Base-by-base conservation (phyloP, 2,113 vertebrate genomes). In the Lepisosteus oculatus region DNA sequence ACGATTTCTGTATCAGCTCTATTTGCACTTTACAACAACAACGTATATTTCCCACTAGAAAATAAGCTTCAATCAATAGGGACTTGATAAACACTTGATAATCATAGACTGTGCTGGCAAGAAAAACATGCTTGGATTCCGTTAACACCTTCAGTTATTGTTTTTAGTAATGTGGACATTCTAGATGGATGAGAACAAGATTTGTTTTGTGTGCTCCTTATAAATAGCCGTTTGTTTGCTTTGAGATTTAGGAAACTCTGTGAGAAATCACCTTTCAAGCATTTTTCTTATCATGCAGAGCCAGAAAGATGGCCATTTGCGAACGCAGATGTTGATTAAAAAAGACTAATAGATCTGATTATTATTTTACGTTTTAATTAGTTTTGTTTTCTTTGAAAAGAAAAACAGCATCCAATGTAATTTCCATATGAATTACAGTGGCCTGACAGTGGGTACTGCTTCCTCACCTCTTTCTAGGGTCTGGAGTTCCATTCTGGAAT, bases 231-330 rank as follows among this genome's bases (percentile, higher is more conserved):
- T 15, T 1, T 72, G 64, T 43, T 45, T 67, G 71, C 44, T 59
- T 72, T 8, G 45, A 47, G 43, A 43, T 45, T 47, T 4, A 8
- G 11, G 43, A 55, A 51, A 51, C 9, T 51, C 5, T 44, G 9
- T 72, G 63, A 54, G 71, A 72, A 72, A 56, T 45, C 55, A 8
- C 45, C 29, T 15, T 65, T 2, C 41, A 42, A 71, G 65, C 14
- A 15, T 17, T 55, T 4, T 9, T 67, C 5, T 54, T 17, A 54
- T 9, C 54, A 3, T 54, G 17, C 17, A 15, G 6, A 51, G 15
- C 55, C 13, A 47, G 55, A 51, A 47, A 51, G 41, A 12, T 5
- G 12, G 14, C 6, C 47, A 14, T 8, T 8, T 55, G 47, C 55
- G 66, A 68, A 44, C 29, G 55, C 45, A 47, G n/a, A 17, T 3